Percentiles rank a stretch among this genome's conserved stretches.
Conservation (phyloP, 2,797 vertebrate genomes). For the Natrix natrix region DNA sequence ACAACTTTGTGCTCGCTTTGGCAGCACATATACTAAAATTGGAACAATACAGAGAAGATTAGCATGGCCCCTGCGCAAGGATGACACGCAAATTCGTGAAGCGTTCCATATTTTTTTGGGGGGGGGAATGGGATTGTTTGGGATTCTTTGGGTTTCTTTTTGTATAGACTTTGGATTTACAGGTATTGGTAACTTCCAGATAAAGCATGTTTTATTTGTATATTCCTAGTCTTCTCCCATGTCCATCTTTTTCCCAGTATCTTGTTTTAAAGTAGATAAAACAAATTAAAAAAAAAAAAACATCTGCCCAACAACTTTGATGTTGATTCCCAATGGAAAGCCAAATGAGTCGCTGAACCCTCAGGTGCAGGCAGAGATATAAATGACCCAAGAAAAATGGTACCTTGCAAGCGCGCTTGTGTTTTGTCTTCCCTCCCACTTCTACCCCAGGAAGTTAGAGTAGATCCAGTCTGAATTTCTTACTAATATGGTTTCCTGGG, state of each 20-base stretch:
- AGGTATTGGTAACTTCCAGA: slow-evolving; percentile 39
- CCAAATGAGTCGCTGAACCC: no score
- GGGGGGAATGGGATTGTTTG: neutral
- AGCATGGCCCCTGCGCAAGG: no score
- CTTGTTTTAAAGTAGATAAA: slow-evolving; percentile 40
- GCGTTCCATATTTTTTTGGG: no score
- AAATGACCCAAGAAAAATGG: no score
- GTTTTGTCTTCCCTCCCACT: neutral
- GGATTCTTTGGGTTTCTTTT: slow-evolving; percentile 19
- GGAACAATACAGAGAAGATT: no score
- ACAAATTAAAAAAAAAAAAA: slow-evolving; percentile 41
- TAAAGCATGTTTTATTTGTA: slow-evolving; percentile 45
- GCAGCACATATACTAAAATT: no score
- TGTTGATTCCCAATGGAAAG: no score
- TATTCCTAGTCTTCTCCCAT: slow-evolving; percentile 32
- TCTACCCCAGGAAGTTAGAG: neutral
- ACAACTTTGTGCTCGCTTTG: no score
- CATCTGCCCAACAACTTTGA: no score
- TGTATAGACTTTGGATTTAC: slow-evolving; percentile 52
- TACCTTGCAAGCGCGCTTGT: neutral
- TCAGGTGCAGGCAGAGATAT: no score
- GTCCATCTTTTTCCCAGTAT: slow-evolving; percentile 14
- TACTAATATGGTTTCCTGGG: neutral
- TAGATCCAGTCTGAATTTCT: neutral
- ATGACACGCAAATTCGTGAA: no score